Conservation (phyloP, 1,140 invertebrate genomes). For the Drosophila equinoxialis region DNA sequence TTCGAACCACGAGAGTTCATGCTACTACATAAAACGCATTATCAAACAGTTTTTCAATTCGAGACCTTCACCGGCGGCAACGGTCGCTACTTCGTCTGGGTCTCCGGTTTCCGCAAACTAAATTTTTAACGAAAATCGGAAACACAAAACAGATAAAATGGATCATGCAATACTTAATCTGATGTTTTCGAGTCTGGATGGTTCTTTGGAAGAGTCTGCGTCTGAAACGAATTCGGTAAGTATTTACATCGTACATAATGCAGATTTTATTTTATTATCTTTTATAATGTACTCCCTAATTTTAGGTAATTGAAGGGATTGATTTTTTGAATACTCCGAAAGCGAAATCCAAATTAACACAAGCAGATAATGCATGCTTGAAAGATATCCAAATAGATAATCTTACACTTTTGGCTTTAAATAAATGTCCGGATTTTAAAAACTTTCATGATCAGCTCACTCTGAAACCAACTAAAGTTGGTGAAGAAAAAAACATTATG, state of each 20-base stretch:
- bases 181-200: background rate
- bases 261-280: too few species aligned
- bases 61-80: slow-evolving; percentile 58
- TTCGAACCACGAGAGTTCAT: slow-evolving; percentile 76
- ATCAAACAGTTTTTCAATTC: slow-evolving; percentile 80
- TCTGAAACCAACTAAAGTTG: too few species aligned
- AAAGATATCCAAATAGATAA: background rate
- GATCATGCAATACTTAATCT: background rate
- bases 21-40: slow-evolving; percentile 82
- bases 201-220: background rate
- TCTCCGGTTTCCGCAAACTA: slow-evolving; percentile 81
- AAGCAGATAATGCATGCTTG: background rate
- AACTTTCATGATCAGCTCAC: too few species aligned
- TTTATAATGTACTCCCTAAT: background rate
- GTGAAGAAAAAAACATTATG: too few species aligned
- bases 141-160: slow-evolving; percentile 12
- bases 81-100: slow-evolving; percentile 66
- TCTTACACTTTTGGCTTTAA: background rate
- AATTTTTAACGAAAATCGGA: slow-evolving; percentile 51
- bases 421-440: too few species aligned
- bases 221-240: background rate
- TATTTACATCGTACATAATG: background rate
- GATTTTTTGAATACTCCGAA: background rate
- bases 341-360: background rate
- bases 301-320: background rate